Conservation (phyloP, 2,888 invertebrate genomes). For the Euphydryas editha region DNA sequence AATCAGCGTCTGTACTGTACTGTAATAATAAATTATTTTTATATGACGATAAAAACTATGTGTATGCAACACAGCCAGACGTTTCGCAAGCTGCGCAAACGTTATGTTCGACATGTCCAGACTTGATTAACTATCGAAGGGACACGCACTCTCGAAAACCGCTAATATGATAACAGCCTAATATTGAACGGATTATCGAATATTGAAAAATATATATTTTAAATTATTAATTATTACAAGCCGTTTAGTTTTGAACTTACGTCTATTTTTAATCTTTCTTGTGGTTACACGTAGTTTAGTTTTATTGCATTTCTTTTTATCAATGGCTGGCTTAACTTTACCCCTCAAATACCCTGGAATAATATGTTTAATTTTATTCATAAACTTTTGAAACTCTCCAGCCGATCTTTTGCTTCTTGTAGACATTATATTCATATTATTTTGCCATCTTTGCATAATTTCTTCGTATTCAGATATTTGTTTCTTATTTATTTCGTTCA, state of each 20-base stretch:
- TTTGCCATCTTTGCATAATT: slow-evolving; percentile 64
- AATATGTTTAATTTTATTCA: slow-evolving; percentile 55
- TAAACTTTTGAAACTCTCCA: slow-evolving; percentile 41
- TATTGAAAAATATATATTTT: too few species aligned
- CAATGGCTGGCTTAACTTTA: slow-evolving; percentile 57
- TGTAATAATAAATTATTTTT: too few species aligned
- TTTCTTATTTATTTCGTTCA: slow-evolving; percentile 51
- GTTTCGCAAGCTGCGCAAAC: too few species aligned
- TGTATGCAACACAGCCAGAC: too few species aligned
- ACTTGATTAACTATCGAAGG: too few species aligned
- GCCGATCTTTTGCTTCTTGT: slow-evolving; percentile 54
- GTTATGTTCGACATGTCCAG: too few species aligned
- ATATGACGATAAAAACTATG: too few species aligned
- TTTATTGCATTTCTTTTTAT: slow-evolving; percentile 43
- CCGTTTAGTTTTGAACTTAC: slow-evolving; percentile 8
- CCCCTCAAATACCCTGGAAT: slow-evolving; percentile 66
- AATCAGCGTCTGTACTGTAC: too few species aligned
- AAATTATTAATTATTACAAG: too few species aligned
- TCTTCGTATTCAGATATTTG: slow-evolving; percentile 55
- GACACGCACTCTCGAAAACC: too few species aligned
- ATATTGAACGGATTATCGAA: too few species aligned
- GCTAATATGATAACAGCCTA: too few species aligned
- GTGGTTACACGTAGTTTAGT: background rate
- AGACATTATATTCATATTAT: slow-evolving; percentile 50
- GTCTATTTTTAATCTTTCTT: background rate